Percentiles rank a stretch among this genome's conserved stretches.
These are phyloP conservation scores for Holothuria scabra DNA, from an alignment of 53 echinoderm and acorn worm species.

Conservation along the genomic window DNA sequence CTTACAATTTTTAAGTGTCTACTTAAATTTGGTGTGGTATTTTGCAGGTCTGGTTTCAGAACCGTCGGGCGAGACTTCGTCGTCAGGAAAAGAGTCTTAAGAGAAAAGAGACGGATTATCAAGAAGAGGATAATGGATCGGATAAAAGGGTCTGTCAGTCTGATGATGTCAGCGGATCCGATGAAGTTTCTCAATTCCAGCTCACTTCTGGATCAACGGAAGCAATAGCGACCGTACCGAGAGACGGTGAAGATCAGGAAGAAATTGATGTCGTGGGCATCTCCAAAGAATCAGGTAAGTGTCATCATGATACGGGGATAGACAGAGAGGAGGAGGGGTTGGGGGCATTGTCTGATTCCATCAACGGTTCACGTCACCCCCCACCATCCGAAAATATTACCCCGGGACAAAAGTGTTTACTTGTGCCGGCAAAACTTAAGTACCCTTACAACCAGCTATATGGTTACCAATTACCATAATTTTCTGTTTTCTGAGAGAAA, in stretches of 20 bases:
- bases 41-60: constrained; percentile 94
- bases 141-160: constrained; percentile 1
- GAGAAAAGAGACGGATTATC: not conserved
- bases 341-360: too few species aligned
- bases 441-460: too few species aligned
- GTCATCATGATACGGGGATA: too few species aligned
- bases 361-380: too few species aligned
- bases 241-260: not conserved
- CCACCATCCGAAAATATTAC: too few species aligned
- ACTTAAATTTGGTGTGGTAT: too few species aligned
- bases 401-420: too few species aligned
- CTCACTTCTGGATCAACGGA: not conserved
- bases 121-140: too few species aligned
- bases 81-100: constrained; percentile 51
- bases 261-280: constrained; percentile 31
- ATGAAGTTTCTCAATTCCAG: not conserved
- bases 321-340: too few species aligned
- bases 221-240: not conserved
- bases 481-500: too few species aligned
- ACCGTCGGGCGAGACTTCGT: constrained; percentile 80
- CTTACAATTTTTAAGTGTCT: not conserved
- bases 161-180: constrained; percentile 29
- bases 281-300: constrained; percentile 1
- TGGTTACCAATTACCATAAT: too few species aligned
- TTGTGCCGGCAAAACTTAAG: too few species aligned